Percentiles rank a stretch among this genome's conserved stretches.
These are phyloP conservation scores for Magallana angulata DNA, from an alignment of 1,140 invertebrate genomes.

Conservation along the genomic window DNA sequence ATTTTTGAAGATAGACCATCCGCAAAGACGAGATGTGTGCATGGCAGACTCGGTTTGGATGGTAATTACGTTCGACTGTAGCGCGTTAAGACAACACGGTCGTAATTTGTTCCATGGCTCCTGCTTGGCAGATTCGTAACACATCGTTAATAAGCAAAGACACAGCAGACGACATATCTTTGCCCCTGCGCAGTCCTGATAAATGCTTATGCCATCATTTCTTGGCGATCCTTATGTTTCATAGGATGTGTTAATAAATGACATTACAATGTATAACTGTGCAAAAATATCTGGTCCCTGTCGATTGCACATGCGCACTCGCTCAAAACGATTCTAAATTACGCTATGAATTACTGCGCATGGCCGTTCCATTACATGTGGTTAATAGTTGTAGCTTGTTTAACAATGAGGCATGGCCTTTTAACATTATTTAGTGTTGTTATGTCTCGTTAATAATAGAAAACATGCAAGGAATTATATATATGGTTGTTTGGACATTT, in stretches of 20 bases:
- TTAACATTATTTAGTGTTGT: neutral
- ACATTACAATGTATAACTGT: neutral
- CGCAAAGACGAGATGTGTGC: too few relatives aligned
- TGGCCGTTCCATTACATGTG: neutral
- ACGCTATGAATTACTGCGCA: neutral
- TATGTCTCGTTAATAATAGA: neutral
- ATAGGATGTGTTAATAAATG: conserved; percentile 29
- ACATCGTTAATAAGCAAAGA: conserved; percentile 2
- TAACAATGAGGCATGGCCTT: neutral
- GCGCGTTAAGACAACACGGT: neutral
- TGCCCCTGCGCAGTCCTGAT: neutral
- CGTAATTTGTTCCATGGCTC: conserved; percentile 20
- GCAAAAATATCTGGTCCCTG: neutral
- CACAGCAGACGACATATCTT: conserved; percentile 5
- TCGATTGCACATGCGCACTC: neutral
- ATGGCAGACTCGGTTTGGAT: neutral
- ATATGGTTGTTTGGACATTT: too few relatives aligned
- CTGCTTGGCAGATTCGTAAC: neutral
- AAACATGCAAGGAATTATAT: too few relatives aligned
- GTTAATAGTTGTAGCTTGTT: conserved; percentile 12
- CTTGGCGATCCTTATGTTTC: conserved; percentile 2
- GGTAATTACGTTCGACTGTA: neutral
- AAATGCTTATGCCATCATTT: conserved; percentile 15
- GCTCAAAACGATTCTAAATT: neutral
- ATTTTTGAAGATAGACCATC: too few relatives aligned